Conservation (phyloP, 2,113 vertebrate species). For the Panthera uncia region DNA sequence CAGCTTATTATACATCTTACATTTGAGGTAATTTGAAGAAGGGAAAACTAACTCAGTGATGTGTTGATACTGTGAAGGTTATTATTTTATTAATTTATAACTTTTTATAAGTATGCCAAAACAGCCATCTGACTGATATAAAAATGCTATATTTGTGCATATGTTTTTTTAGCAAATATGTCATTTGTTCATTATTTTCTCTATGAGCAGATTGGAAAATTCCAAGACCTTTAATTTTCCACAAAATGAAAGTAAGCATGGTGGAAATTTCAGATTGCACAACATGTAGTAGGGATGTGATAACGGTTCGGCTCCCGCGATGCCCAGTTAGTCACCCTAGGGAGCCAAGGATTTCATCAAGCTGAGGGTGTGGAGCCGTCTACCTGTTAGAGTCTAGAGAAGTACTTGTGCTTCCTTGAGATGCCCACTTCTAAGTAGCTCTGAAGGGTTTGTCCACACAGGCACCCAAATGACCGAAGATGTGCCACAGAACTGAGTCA, state of each 20-base stretch:
- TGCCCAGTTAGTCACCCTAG: rapidly evolving
- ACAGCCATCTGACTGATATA: neutral
- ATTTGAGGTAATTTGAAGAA: constrained; percentile 15
- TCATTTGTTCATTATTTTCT: neutral
- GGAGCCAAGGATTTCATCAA: neutral
- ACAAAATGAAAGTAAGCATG: neutral
- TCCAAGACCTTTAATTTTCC: neutral
- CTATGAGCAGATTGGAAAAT: neutral
- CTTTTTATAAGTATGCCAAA: rapidly evolving
- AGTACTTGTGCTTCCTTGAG: neutral
- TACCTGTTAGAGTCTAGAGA: neutral
- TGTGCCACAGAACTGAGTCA: neutral
- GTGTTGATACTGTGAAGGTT: neutral
- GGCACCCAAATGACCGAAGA: neutral
- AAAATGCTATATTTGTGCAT: neutral
- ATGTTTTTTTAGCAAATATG: neutral
- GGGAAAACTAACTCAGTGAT: rapidly evolving
- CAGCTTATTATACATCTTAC: neutral
- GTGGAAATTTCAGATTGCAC: neutral
- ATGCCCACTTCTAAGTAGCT: neutral
- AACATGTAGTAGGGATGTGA: neutral
- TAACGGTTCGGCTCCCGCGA: neutral
- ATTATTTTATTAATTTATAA: neutral
- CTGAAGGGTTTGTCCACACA: neutral
- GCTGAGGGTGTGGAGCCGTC: neutral